Evolutionary conservation across 2,113 vertebrate genomes (phyloP).

Genomic region (Macroglossus sobrinus): DNA sequence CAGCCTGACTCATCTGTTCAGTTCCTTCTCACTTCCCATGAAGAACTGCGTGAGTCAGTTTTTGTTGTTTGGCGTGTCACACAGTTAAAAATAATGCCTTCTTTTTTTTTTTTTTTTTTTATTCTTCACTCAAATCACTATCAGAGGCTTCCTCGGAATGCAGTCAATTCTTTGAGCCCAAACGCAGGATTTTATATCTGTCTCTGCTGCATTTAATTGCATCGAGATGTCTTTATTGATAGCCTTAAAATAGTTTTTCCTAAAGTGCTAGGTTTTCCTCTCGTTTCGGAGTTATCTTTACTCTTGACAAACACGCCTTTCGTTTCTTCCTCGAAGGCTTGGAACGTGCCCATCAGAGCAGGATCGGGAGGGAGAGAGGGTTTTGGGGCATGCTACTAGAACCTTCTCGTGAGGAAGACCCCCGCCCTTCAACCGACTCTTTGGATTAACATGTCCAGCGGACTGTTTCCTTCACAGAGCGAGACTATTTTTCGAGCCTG

Average conservation of each 20-base stretch:
- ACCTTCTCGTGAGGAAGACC: background rate
- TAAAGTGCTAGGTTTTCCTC: background rate
- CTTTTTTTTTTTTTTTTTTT: background rate
- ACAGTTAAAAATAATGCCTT: background rate
- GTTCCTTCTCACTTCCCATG: background rate
- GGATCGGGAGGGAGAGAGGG: background rate
- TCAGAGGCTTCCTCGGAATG: background rate
- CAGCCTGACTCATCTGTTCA: background rate
- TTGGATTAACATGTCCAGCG: background rate
- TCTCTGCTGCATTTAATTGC: background rate
- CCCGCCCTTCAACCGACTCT: background rate
- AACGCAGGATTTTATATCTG: constrained; percentile 6
- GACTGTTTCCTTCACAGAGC: background rate
- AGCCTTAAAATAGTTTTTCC: background rate
- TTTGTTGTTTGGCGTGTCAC: background rate
- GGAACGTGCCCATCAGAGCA: background rate
- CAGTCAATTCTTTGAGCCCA: background rate
- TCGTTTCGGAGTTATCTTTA: background rate
- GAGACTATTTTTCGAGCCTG: background rate
- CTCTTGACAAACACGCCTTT: background rate
- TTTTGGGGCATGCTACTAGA: background rate
- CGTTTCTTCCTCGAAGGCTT: background rate
- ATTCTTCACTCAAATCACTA: background rate
- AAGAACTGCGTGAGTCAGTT: background rate
- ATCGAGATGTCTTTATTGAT: background rate